phyloP scores from a whole-genome alignment of 2,113 vertebrate genomes.

The Trematomus loennbergii region DNA sequence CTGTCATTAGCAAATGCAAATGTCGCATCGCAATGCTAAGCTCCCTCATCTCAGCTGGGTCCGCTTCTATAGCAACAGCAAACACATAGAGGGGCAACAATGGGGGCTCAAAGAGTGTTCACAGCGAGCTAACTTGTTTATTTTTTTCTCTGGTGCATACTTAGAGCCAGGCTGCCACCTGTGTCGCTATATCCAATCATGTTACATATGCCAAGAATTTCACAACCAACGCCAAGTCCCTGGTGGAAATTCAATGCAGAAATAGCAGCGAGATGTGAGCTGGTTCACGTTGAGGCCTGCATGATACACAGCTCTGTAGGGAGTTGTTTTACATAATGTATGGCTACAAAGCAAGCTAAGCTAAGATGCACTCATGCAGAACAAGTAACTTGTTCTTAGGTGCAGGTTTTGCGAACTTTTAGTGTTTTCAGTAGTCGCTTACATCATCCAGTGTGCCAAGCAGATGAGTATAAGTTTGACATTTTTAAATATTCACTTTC shows the following conservation, averaged over 20 bases:
- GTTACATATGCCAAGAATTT: conserved; percentile 69
- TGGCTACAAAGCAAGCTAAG: conserved; percentile 18
- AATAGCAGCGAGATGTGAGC: conserved; percentile 60
- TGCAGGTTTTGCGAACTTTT: background rate
- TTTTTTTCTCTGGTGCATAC: conserved; percentile 44
- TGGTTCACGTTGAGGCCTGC: conserved; percentile 27
- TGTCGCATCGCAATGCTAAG: conserved; percentile 54
- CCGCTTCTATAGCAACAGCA: conserved; percentile 62
- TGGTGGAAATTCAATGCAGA: conserved; percentile 45
- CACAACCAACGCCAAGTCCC: conserved; percentile 49
- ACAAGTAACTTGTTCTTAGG: background rate
- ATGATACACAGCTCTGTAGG: conserved; percentile 8
- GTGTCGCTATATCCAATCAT: conserved; percentile 69
- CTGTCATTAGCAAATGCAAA: conserved; percentile 66
- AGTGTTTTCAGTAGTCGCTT: background rate
- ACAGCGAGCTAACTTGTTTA: conserved; percentile 21
- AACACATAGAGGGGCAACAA: conserved; percentile 72
- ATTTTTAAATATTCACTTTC: background rate
- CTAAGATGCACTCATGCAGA: background rate
- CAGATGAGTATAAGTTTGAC: background rate
- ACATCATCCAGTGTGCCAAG: background rate
- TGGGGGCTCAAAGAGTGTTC: conserved; percentile 42
- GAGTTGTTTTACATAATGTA: conserved; percentile 28
- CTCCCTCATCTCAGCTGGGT: conserved; percentile 53
- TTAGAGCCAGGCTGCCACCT: conserved; percentile 62